Evolutionary conservation across 2,797 vertebrate species (phyloP), one percentile per base, ranked within the genome.

Genomic region (Gadopsis bispinosus): DNA sequence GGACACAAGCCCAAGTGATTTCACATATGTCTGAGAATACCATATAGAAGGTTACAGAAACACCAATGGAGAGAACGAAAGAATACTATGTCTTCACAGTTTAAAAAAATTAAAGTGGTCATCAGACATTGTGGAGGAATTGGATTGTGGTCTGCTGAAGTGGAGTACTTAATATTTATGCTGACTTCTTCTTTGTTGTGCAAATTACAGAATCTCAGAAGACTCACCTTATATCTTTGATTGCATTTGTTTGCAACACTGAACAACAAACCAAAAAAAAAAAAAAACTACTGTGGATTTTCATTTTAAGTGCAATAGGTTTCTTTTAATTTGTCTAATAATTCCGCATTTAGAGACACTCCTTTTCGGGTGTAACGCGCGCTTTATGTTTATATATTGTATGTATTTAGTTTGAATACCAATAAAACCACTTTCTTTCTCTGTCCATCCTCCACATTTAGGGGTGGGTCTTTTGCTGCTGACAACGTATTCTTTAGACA

Each of bases 401-500:
- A 50, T 54, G n/a, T 20, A 64, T 69, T 71, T 66, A 56, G 13
- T 73, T 77, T 37, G 45, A 33, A 59, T 35, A 66, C 14, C 20
- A 66, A 39, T 59, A 37, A 16, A 64, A 63, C 13, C 45, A 45
- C 26, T 55, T 67, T 35, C 26, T 45, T 65, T 60, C 48, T 73
- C 12, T n/a, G 4, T 73, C n/a, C 20, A 54, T 17, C 14, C 8
- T 22, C 16, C 33, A 41, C 29, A 22, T 73, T 35, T 20, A 47
- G 19, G 17, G 0, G 11, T 31, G 6, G 0, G 1, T 17, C 22
- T 58, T 4, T 65, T n/a, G 5, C 16, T 22, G 48, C 13, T n/a
- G 22, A 29, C 43, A 55, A 12, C 48, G 48, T 11, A 16, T 29
- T 11, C 62, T 71, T 60, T 47, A 2, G 51, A 37, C 47, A n/a